Base-by-base conservation (phyloP, 2,888 invertebrate species). In the Azorinus chamasolen region DNA sequence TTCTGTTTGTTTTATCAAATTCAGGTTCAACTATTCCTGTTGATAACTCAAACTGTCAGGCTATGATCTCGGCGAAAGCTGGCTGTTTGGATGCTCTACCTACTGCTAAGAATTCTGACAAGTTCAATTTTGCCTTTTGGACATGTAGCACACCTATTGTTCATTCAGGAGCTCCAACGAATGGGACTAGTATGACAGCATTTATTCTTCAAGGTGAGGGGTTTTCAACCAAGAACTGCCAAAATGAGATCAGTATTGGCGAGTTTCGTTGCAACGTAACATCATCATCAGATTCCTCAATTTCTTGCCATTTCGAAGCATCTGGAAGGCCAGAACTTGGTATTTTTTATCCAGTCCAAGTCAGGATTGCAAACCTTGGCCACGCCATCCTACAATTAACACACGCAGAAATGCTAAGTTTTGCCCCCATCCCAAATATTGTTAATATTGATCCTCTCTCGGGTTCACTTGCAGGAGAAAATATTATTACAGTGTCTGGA, bases 181-280 rank as follows among this genome's bases (percentile, higher is more conserved):
- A 82, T 43, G 88, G 85, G 12, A 85, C 86, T 16, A 66, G 80
- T 0, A 46, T 63, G 24, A 82, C 86, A 10, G 64, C 22, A 22
- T 69, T 88, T n/a, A 68, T 72, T 1, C 63, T 85, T 41, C 55
- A 61, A 14, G 88, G 88, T 14, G 66, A 73, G 0, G 86, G 2
- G 5, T 80, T 88, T 27, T 81, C 84, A 8, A 39, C 63, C 1
- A 69, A 57, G 2, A 53, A 57, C 8, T 88, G 88, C 63, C 83
- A 84, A 46, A 87, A 88, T 61, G 87, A 88, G 61, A 66, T 87
- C 24, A 63, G 16, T 0, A 76, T 86, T 43, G 85, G 83, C 0
- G 69, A 71, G 46, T 66, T 51, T 37, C 43, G 37, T n/a, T 83
- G 82, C 46, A 45, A 41, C n/a, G 74, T 83, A 10, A 59, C 74